Conservation (phyloP, 2,888 invertebrate species). For the Hypomecis atomaria region DNA sequence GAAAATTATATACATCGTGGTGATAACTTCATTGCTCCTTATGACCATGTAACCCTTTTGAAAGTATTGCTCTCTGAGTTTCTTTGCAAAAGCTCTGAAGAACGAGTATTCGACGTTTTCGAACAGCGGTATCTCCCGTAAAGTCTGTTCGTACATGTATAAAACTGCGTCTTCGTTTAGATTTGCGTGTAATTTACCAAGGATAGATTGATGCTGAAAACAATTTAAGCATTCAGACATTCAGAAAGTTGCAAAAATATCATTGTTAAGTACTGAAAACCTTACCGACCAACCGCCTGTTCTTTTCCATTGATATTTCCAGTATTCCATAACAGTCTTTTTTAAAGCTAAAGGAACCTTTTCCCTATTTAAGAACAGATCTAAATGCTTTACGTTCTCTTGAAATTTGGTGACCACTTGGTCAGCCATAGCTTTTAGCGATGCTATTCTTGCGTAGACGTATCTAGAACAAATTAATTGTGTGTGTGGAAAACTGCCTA, state of each 20-base stretch:
- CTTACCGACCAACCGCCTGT: constrained; percentile 81
- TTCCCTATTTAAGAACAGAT: constrained; percentile 73
- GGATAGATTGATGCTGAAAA: constrained; percentile 73
- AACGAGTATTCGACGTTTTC: constrained; percentile 81
- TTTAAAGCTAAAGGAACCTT: constrained; percentile 67
- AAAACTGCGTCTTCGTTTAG: constrained; percentile 82
- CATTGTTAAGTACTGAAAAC: neutral
- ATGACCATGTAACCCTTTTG: constrained; percentile 79
- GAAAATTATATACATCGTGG: constrained; percentile 76
- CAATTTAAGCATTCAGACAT: neutral
- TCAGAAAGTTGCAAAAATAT: neutral
- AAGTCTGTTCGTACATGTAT: constrained; percentile 81
- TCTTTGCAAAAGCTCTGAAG: constrained; percentile 81
- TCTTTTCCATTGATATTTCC: constrained; percentile 82
- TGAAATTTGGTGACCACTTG: constrained; percentile 76
- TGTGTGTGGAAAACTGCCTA: neutral
- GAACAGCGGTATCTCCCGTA: constrained; percentile 81
- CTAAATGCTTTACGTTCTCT: constrained; percentile 76
- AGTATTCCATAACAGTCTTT: constrained; percentile 69
- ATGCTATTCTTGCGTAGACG: constrained; percentile 78
- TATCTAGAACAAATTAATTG: constrained; percentile 58
- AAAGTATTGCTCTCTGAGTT: constrained; percentile 72
- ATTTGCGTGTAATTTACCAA: constrained; percentile 80
- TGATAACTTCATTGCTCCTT: constrained; percentile 73
- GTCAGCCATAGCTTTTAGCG: constrained; percentile 77